A percentile compares a stretch with the other conserved stretches of the same genome.
These are phyloP conservation scores for Cheirogaleus medius DNA, from an alignment of 2,113 vertebrate genomes.

Conservation along the genomic window DNA sequence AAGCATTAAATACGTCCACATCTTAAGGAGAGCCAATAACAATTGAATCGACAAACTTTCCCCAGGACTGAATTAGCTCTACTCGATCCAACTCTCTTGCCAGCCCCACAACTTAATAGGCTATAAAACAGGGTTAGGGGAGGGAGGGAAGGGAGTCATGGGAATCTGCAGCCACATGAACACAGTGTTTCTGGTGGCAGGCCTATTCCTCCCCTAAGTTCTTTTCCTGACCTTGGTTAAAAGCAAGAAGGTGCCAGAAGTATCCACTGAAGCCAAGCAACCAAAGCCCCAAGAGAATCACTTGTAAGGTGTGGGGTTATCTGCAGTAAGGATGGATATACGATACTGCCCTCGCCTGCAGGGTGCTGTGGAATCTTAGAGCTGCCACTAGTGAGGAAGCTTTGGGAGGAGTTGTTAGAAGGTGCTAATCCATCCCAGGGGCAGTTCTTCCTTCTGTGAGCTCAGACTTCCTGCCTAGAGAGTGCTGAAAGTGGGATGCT, in stretches of 20 bases:
- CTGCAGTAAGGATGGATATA: not conserved
- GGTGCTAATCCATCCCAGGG: not conserved
- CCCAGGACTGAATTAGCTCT: not conserved
- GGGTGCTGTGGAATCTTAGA: not conserved
- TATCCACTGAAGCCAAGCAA: not conserved
- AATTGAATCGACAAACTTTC: not conserved
- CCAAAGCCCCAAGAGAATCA: not conserved
- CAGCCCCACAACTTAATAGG: not conserved
- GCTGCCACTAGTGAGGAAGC: fast-evolving
- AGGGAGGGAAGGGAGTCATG: fast-evolving
- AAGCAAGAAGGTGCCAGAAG: not conserved
- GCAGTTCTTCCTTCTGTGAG: not conserved
- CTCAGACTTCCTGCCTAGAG: not conserved
- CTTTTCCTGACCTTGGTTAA: not conserved
- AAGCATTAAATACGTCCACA: not conserved
- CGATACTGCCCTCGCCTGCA: fast-evolving
- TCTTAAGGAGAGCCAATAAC: not conserved
- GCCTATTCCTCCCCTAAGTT: not conserved
- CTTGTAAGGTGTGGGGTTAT: not conserved
- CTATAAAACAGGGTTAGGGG: not conserved
- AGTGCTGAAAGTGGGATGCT: not conserved
- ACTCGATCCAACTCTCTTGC: not conserved
- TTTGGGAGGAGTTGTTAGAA: not conserved
- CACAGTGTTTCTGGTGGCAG: not conserved
- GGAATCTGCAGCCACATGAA: too few species aligned